phyloP scores from a whole-genome alignment of 2,888 invertebrate species.

The Rhogogaster chlorosoma region DNA sequence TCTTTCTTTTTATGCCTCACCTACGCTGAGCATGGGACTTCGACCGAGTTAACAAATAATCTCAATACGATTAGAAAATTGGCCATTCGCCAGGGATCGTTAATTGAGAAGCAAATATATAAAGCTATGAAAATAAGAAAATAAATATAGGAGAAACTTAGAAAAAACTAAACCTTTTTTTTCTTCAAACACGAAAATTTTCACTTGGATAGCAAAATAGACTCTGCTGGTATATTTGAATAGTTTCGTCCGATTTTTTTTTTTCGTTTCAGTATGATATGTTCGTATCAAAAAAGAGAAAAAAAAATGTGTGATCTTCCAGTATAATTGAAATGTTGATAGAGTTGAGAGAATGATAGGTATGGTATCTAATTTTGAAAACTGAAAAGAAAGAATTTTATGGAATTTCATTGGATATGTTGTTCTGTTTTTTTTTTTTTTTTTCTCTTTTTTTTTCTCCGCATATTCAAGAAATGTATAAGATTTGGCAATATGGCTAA shows the following conservation, averaged over 20 bases:
- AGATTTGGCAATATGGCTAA: conserved; percentile 11
- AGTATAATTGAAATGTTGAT: too few species aligned
- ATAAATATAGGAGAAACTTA: neutral
- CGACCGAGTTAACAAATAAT: neutral
- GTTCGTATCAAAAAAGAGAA: neutral
- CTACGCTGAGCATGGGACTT: neutral
- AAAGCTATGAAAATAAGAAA: neutral
- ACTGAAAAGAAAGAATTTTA: neutral
- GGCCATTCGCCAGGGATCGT: neutral
- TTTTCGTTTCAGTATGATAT: too few species aligned
- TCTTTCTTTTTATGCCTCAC: neutral
- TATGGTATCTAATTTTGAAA: neutral
- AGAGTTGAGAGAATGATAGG: too few species aligned
- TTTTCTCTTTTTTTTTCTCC: neutral
- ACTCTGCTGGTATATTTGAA: neutral
- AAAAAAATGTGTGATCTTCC: neutral
- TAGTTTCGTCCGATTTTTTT: neutral
- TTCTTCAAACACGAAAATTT: neutral
- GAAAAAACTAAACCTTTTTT: neutral
- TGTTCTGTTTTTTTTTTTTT: neutral
- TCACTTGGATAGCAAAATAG: neutral
- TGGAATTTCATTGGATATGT: neutral
- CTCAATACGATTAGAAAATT: conserved; percentile 4
- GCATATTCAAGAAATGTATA: neutral
- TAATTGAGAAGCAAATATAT: neutral